Evolutionary conservation across 2,888 invertebrate species (phyloP).

Genomic region (Xestia xanthographa): DNA sequence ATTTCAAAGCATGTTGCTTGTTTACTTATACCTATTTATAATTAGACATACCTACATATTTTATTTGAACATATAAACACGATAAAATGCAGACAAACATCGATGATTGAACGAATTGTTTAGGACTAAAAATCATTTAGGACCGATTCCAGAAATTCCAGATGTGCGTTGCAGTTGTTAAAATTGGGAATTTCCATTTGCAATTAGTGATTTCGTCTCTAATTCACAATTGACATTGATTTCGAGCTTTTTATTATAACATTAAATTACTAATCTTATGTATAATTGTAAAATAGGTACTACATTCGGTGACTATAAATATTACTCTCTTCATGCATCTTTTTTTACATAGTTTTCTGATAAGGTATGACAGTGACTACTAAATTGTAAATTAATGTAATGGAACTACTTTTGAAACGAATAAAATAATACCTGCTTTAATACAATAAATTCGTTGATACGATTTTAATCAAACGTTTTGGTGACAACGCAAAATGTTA

Average conservation of each 20-base stretch:
- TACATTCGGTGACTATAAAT: slow-evolving; percentile 20
- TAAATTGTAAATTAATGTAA: neutral
- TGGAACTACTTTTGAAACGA: neutral
- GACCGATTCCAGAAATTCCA: no score
- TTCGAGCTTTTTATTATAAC: neutral
- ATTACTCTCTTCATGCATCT: neutral
- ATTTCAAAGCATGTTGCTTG: slow-evolving; percentile 4
- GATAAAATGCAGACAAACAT: neutral
- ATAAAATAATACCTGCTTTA: neutral
- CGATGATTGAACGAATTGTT: neutral
- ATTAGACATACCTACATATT: neutral
- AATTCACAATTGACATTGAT: neutral
- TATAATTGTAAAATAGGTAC: slow-evolving; percentile 16
- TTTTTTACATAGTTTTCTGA: neutral
- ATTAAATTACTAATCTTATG: slow-evolving; percentile 11
- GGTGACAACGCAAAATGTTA: neutral
- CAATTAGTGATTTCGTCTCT: neutral
- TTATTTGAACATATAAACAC: neutral
- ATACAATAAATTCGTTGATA: neutral
- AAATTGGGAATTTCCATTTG: neutral
- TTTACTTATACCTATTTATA: neutral
- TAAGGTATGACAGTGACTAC: neutral
- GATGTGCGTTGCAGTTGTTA: neutral
- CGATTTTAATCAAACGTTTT: neutral
- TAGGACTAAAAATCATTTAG: neutral